Conservation (phyloP, 2,113 vertebrate species). For the Fulica atra region DNA sequence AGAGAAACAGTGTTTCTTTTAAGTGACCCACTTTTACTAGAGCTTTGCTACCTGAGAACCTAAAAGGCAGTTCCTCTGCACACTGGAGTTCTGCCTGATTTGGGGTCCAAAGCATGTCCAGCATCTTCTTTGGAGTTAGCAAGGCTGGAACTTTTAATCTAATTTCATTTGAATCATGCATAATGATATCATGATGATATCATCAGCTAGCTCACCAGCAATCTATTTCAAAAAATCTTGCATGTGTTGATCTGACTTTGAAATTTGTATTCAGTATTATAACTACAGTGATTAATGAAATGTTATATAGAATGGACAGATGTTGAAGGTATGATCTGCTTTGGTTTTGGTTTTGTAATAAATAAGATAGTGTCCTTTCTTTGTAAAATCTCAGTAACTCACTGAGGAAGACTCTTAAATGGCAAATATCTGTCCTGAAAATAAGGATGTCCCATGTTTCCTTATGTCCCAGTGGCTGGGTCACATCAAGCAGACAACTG, state of each 20-base stretch:
- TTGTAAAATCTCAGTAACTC: not conserved
- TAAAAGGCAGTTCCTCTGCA: not conserved
- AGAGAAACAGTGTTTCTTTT: not conserved
- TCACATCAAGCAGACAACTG: not conserved
- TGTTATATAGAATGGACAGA: not conserved
- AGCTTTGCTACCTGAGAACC: not conserved
- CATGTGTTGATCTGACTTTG: not conserved
- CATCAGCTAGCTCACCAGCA: not conserved
- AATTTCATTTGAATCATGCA: not conserved
- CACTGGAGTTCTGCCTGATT: not conserved
- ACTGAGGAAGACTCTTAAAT: not conserved
- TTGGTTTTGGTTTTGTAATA: not conserved
- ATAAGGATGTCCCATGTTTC: not conserved
- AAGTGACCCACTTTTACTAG: not conserved
- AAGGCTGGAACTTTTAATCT: not conserved
- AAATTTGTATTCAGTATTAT: not conserved
- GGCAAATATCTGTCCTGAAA: not conserved
- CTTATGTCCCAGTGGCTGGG: not conserved
- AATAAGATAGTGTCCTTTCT: not conserved
- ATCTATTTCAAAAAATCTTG: not conserved
- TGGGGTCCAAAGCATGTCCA: not conserved
- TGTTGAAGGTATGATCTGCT: not conserved
- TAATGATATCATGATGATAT: not conserved
- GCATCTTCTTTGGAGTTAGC: not conserved
- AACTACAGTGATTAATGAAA: fast-evolving